A percentile compares a stretch with the other conserved stretches of the same genome.
Conservation (phyloP, 2,888 invertebrate species). For the Trichogramma dendrolimi region DNA sequence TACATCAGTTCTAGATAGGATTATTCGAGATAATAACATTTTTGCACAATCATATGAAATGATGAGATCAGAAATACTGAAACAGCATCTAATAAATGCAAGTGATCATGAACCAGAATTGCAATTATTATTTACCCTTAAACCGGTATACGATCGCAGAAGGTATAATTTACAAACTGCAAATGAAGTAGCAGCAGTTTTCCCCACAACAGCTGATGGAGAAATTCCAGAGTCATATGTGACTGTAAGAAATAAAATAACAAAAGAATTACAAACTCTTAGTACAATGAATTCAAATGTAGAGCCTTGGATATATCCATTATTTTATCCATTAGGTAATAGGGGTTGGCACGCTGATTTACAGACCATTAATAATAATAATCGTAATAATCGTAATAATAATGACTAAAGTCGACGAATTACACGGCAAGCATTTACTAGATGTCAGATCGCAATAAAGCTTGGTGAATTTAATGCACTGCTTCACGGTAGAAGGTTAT, state of each 20-base stretch:
- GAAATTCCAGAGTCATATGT: slow-evolving; percentile 30
- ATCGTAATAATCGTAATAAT: no score
- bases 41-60: no score
- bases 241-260: slow-evolving; percentile 22
- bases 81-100: no score
- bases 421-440: slow-evolving; percentile 11
- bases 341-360: slow-evolving; percentile 25
- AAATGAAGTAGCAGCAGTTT: slow-evolving; percentile 31
- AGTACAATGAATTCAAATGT: slow-evolving; percentile 31
- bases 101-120: no score
- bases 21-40: no score
- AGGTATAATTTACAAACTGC: slow-evolving; percentile 29
- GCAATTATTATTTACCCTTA: no score
- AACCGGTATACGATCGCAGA: no score
- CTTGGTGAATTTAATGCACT: slow-evolving; percentile 14
- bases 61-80: no score
- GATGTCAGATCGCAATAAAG: slow-evolving; percentile 9
- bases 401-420: no score
- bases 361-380: background rate
- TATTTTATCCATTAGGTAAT: slow-evolving; percentile 30
- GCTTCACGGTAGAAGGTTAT: slow-evolving; percentile 10
- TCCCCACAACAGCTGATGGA: slow-evolving; percentile 29
- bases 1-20: no score
- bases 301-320: slow-evolving; percentile 31
- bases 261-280: slow-evolving; percentile 21